phyloP scores from a whole-genome alignment of 2,113 vertebrate species.

The Bos taurus region ARS-UCD2.0 NC_037329.1:116410001-116410500 shows the following conservation, averaged over 20 bases:
- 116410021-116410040: not conserved
- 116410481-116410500: not conserved
- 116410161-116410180: not conserved
- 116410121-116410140: not conserved
- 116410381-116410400: not conserved
- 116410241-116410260: not conserved
- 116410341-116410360: not conserved
- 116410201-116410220: not conserved
- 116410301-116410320: not conserved
- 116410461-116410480: not conserved
- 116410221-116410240: not conserved
- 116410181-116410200: not conserved
- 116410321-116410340: not conserved
- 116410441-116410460: accelerated
- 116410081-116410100: not conserved
- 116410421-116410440: not conserved
- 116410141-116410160: not conserved
- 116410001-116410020: not conserved
- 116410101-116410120: not conserved
- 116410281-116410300: not conserved
- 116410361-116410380: not conserved
- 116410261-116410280: not conserved
- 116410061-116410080: not conserved
- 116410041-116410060: not conserved
- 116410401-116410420: not conserved